A percentile compares a stretch with the other conserved stretches of the same genome.
These are phyloP conservation scores for Neodontobutis hainanensis DNA, from an alignment of 2,113 vertebrate species.

Conservation along the genomic window DNA sequence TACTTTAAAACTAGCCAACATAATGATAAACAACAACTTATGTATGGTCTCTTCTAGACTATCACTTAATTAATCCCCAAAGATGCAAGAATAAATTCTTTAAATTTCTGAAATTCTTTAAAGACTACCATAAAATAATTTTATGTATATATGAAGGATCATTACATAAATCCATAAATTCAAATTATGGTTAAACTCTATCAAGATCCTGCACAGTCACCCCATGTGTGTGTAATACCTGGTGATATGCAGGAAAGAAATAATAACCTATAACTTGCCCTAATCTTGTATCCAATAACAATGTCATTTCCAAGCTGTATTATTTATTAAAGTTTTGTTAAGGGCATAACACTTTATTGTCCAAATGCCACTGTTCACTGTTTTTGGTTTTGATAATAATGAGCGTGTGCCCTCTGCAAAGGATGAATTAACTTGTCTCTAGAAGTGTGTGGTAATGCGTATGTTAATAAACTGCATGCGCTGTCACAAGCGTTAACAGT, in stretches of 20 bases:
- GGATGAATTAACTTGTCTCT: slow-evolving; percentile 35
- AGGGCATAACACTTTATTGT: slow-evolving; percentile 47
- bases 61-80: too few species aligned
- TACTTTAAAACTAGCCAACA: too few species aligned
- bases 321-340: slow-evolving; percentile 55
- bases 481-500: slow-evolving; percentile 38
- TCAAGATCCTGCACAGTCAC: slow-evolving; percentile 18
- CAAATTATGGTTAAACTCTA: slow-evolving; percentile 36
- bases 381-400: slow-evolving; percentile 41
- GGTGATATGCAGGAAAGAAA: slow-evolving; percentile 19
- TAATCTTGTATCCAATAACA: slow-evolving; percentile 37
- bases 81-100: too few species aligned
- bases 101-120: slow-evolving; percentile 7
- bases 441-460: slow-evolving; percentile 14
- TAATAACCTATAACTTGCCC: slow-evolving; percentile 32
- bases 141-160: slow-evolving; percentile 27
- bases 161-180: slow-evolving; percentile 44
- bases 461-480: slow-evolving; percentile 38
- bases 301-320: slow-evolving; percentile 42
- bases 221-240: slow-evolving; percentile 16
- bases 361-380: slow-evolving; percentile 35
- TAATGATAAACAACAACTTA: too few species aligned
- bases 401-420: slow-evolving; percentile 30
- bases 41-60: too few species aligned
- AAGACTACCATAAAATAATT: neutral